Base-by-base conservation (phyloP, 2,797 vertebrate genomes). In the Cynodonichthys magdalenae region DNA sequence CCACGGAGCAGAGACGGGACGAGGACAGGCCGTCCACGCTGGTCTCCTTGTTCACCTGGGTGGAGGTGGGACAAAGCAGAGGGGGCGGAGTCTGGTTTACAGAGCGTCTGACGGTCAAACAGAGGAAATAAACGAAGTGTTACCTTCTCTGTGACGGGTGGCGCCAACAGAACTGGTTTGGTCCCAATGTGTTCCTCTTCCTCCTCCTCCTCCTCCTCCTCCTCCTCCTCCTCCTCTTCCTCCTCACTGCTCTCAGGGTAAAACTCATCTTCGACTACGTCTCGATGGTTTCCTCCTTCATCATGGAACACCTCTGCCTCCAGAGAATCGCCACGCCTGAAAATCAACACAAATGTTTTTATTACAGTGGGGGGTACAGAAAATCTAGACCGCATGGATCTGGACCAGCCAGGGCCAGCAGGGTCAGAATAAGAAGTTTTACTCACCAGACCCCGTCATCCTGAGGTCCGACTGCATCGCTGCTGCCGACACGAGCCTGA, bases 21-120 rank as follows among this genome's bases (percentile, higher is more conserved):
- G 69, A 60, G 6, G 83, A 42, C 3, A 90, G 49, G 6, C 82
- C 91, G 54, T 95, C 95, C 4, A 95, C 95, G 77, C 95, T 98
- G 12, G 97, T 99, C 90, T 99, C 95, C 81, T 98, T 99, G 89
- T 99, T 90, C 46, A 87, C 81, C 87, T 91, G 65, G 1, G 47
- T 0, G 18, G 4, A 49, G 39, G 55, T 18, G 7, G 41, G 0
- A 14, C 6, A 0, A 34, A 24, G 24, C 24, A 24, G 24, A 24
- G 24, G 24, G 24, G 24, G 24, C 24, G 24, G 24, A 3, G 24
- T 24, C 2, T 2, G 9, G 9, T 6, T 50, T 2, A 9, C 41
- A 9, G 18, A 24, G 36, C 5, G 29, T 6, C 29, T 6, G 29
- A 31, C 29, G 5, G 5, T 31, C 24, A 24, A 24, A 24, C 29